These are phyloP conservation scores for Gari tellinella DNA, from an alignment of 2,888 invertebrate genomes.

Conservation along the genomic window DNA sequence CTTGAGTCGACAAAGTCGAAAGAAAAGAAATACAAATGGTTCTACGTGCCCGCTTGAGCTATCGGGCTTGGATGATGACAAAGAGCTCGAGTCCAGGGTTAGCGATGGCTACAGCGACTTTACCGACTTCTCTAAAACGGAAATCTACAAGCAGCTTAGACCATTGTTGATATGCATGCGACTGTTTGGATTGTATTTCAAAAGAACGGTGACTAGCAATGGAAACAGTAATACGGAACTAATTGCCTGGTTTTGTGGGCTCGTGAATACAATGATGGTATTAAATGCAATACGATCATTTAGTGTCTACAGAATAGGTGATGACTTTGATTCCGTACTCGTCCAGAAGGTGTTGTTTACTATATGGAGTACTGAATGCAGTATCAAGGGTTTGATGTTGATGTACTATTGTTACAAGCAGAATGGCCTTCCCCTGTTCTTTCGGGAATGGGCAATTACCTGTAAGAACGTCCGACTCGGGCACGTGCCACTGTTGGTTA, in stretches of 20 bases:
- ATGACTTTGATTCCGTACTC: conserved; percentile 57
- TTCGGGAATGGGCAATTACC: conserved; percentile 45
- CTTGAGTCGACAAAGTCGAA: too few species aligned
- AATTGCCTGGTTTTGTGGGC: conserved; percentile 44
- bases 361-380: conserved; percentile 63
- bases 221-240: conserved; percentile 30
- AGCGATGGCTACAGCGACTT: too few species aligned
- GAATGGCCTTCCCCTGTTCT: conserved; percentile 54
- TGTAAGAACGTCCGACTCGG: conserved; percentile 47
- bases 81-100: too few species aligned
- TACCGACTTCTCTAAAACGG: conserved; percentile 32
- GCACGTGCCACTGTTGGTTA: conserved; percentile 44
- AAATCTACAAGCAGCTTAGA: conserved; percentile 47
- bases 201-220: conserved; percentile 20
- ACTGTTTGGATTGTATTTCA: conserved; percentile 55
- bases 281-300: conserved; percentile 51
- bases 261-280: conserved; percentile 38
- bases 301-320: conserved; percentile 47
- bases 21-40: too few species aligned
- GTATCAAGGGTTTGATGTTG: conserved; percentile 47
- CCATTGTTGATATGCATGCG: conserved; percentile 53
- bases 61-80: too few species aligned
- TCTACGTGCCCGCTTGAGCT: too few species aligned
- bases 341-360: conserved; percentile 66
- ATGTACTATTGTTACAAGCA: conserved; percentile 51